A percentile compares a stretch with the other conserved stretches of the same genome.
These are phyloP conservation scores for Oophaga pumilio DNA, from an alignment of 2,113 vertebrate genomes.

Conservation along the genomic window DNA sequence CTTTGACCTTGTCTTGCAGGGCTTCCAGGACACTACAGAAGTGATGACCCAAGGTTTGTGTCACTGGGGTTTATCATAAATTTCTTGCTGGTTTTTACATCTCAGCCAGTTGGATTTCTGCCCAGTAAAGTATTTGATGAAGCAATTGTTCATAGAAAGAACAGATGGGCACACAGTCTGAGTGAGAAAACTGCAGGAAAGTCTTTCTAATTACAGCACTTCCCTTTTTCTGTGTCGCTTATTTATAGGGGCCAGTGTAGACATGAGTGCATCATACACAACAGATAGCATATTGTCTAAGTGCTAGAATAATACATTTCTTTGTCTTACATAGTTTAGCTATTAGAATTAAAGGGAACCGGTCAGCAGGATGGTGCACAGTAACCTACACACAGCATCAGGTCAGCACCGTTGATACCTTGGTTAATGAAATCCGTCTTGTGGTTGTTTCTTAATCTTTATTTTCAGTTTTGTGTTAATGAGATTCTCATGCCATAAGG, in stretches of 20 bases:
- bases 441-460: no score
- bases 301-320: not conserved
- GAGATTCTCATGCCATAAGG: no score
- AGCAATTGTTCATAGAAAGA: conserved; percentile 52
- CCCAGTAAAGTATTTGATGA: conserved; percentile 59
- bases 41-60: conserved; percentile 55
- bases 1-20: conserved; percentile 57
- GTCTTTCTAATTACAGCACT: conserved; percentile 54
- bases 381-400: no score
- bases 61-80: conserved; percentile 54
- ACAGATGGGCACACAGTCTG: conserved; percentile 47
- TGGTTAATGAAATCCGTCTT: no score
- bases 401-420: no score
- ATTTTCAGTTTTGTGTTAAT: no score
- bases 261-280: conserved; percentile 38
- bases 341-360: not conserved
- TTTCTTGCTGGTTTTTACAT: conserved; percentile 51
- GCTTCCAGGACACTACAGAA: conserved; percentile 56
- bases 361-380: no score
- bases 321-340: not conserved
- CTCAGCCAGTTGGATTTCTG: conserved; percentile 53
- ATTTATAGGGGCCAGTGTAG: conserved; percentile 43
- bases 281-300: conserved; percentile 16
- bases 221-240: conserved; percentile 35
- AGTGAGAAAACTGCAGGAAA: conserved; percentile 50